A percentile compares a stretch with the other conserved stretches of the same genome.
Conservation (phyloP, 2,797 vertebrate genomes). For the Stomatorhinus walkeri region DNA sequence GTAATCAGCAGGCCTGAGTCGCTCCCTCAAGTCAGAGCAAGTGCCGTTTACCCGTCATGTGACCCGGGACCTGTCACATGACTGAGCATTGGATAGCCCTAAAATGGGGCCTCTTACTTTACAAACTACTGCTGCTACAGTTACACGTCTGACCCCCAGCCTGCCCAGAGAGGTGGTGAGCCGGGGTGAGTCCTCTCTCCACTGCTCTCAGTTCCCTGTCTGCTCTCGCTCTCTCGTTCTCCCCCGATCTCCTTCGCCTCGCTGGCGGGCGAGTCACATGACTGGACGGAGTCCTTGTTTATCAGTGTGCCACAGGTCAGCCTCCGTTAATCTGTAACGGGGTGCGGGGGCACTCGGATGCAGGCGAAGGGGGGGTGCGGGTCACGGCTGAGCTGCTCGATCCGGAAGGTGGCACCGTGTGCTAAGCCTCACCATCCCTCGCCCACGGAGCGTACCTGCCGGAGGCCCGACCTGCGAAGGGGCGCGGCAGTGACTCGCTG, state of each 20-base stretch:
- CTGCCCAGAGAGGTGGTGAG: background rate
- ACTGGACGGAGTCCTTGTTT: background rate
- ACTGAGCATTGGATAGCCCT: background rate
- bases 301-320: background rate
- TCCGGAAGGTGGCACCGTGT: background rate
- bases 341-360: too few relatives aligned
- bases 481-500: background rate
- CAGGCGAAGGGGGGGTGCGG: background rate
- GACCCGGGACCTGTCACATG: background rate
- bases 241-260: background rate
- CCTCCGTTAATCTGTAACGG: slow-evolving; percentile 10
- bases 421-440: background rate
- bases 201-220: background rate
- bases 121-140: background rate
- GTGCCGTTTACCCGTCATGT: background rate
- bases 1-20: background rate
- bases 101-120: background rate
- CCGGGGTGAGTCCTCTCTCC: background rate
- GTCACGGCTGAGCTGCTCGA: background rate
- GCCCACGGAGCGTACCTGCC: background rate
- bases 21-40: background rate
- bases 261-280: background rate
- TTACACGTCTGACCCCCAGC: background rate
- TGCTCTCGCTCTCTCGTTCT: background rate
- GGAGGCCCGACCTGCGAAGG: background rate